Percentiles rank a stretch among this genome's conserved stretches.
These are phyloP conservation scores for Mamestra configurata DNA, from an alignment of 1,140 invertebrate species.

Conservation along the genomic window DNA sequence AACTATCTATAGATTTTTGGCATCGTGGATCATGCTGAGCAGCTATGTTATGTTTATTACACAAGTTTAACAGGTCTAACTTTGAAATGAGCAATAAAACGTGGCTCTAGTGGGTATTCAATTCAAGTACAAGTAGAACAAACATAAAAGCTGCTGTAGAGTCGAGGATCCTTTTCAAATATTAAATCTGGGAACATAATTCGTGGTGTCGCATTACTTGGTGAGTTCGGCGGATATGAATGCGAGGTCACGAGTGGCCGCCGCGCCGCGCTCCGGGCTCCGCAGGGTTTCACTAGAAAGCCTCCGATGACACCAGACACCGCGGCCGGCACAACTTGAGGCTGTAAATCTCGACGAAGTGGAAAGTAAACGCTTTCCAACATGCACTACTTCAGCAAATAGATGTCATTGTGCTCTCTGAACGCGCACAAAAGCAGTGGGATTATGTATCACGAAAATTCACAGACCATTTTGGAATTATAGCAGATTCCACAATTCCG, in stretches of 20 bases:
- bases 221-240: conserved; percentile 59
- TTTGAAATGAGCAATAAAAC: not conserved
- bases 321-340: conserved; percentile 61
- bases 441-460: conserved; percentile 21
- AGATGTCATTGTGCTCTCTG: conserved; percentile 35
- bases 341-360: conserved; percentile 69
- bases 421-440: conserved; percentile 13
- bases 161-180: not conserved
- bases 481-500: conserved; percentile 21
- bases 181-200: conserved; percentile 22
- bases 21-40: not conserved
- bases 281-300: conserved; percentile 77
- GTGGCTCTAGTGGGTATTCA: conserved; percentile 7
- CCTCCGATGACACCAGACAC: conserved; percentile 69
- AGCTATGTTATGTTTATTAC: not conserved
- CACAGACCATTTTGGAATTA: not conserved
- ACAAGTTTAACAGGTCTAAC: not conserved
- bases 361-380: conserved; percentile 67
- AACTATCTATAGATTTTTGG: not conserved
- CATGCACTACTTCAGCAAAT: conserved; percentile 47
- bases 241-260: conserved; percentile 65
- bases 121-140: not conserved
- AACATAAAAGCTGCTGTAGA: not conserved
- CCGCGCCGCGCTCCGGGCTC: conserved; percentile 31
- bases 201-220: conserved; percentile 27